Percentiles rank a stretch among this genome's conserved stretches.
Evolutionary conservation across 2,113 vertebrate genomes (phyloP).

Genomic region (Protobothrops mucrosquamatus): DNA sequence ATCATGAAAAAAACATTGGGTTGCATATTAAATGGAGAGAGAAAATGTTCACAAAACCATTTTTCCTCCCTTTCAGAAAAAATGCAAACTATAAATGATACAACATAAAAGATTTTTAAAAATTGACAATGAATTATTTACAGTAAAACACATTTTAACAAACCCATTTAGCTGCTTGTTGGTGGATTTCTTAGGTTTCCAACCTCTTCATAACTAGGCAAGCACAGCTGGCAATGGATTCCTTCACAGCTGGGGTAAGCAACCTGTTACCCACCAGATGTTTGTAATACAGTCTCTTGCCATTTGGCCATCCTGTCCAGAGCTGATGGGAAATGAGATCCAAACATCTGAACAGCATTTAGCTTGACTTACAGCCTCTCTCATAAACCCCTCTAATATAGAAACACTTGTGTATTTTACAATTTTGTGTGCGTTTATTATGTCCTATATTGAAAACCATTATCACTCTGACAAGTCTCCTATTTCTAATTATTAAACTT

Average conservation of each 20-base stretch:
- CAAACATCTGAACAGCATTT: not conserved
- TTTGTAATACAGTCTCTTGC: not conserved
- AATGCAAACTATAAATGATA: constrained; percentile 65
- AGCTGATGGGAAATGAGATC: not conserved
- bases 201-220: not conserved
- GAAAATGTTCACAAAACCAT: constrained; percentile 38
- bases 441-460: not conserved
- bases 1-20: constrained; percentile 59
- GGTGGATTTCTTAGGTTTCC: not conserved
- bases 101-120: constrained; percentile 39
- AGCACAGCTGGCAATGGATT: not conserved
- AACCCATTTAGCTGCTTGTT: not conserved
- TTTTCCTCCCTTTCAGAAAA: constrained; percentile 40
- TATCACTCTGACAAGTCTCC: not conserved
- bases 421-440: not conserved
- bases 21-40: constrained; percentile 42
- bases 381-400: not conserved
- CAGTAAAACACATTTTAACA: constrained; percentile 50
- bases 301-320: not conserved
- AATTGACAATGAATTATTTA: constrained; percentile 59
- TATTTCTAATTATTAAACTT: not conserved
- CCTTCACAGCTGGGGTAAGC: not conserved
- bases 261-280: not conserved
- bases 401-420: not conserved
- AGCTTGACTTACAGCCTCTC: not conserved